Conservation (phyloP, 2,888 invertebrate species). For the Spodoptera littoralis region DNA sequence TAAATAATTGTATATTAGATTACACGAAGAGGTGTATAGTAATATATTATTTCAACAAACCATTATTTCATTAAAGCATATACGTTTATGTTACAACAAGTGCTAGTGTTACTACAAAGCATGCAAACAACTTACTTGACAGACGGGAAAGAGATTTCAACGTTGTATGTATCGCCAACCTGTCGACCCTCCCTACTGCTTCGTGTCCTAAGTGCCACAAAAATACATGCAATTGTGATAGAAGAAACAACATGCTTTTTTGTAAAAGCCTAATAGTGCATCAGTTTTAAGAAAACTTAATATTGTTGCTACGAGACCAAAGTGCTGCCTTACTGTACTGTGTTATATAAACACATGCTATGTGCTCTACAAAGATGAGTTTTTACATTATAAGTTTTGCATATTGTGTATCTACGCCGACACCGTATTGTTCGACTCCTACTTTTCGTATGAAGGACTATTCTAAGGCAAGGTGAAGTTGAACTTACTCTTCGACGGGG, state of each 20-base stretch:
- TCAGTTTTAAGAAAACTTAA: constrained; percentile 30
- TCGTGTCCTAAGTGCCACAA: constrained; percentile 91
- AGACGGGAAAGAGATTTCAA: constrained; percentile 97
- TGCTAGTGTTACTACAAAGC: constrained; percentile 67
- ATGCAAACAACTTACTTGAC: constrained; percentile 93
- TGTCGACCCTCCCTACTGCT: constrained; percentile 94
- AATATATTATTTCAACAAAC: constrained; percentile 36
- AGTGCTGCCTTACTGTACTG: constrained; percentile 44
- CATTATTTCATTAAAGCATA: no score
- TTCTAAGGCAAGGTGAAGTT: constrained; percentile 10
- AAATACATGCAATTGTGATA: constrained; percentile 86
- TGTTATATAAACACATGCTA: constrained; percentile 63
- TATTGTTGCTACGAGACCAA: constrained; percentile 35
- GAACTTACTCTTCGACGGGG: constrained; percentile 95
- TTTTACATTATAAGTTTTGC: constrained; percentile 46
- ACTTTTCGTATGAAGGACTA: constrained; percentile 26
- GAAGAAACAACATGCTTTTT: constrained; percentile 77
- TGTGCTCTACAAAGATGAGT: constrained; percentile 59
- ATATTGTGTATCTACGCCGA: constrained; percentile 59
- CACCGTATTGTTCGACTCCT: constrained; percentile 55
- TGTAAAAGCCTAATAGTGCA: constrained; percentile 62
- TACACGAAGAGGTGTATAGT: no score
- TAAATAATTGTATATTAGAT: constrained; percentile 1
- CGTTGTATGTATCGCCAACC: constrained; percentile 96
- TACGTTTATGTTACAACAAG: constrained; percentile 48